Evolutionary conservation across 2,113 vertebrate genomes (phyloP).

Genomic region (Gobio gobio): DNA sequence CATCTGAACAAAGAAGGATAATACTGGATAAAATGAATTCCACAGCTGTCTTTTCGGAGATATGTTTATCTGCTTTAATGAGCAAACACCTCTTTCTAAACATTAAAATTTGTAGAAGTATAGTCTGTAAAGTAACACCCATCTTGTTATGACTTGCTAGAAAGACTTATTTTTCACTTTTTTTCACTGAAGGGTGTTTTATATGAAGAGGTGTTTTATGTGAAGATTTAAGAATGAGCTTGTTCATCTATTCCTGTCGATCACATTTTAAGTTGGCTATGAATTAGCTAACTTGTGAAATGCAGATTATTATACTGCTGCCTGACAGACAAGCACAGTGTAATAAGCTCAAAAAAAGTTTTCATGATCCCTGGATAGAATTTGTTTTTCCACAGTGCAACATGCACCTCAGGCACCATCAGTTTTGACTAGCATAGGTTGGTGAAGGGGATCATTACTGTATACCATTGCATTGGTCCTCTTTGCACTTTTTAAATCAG

Average conservation of each 20-base stretch:
- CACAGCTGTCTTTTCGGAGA: background rate
- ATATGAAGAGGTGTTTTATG: background rate
- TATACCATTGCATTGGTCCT: constrained; percentile 14
- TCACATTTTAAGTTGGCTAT: background rate
- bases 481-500: constrained; percentile 33
- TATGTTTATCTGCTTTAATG: background rate
- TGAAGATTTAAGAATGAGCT: background rate
- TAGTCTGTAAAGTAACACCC: background rate
- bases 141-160: background rate
- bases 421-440: constrained; percentile 22
- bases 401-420: constrained; percentile 4
- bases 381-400: constrained; percentile 2
- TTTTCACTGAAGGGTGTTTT: background rate
- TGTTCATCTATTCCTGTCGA: background rate
- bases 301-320: background rate
- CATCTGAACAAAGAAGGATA: background rate
- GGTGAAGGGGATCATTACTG: constrained; percentile 35
- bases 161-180: background rate
- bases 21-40: background rate
- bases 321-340: background rate
- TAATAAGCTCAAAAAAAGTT: background rate
- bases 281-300: background rate
- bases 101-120: background rate
- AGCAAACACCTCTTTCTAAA: background rate
- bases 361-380: background rate